Evolutionary conservation across 2,888 invertebrate genomes (phyloP), one percentile per base, ranked within the genome.

Genomic region (Kryphioiulus occultus): DNA sequence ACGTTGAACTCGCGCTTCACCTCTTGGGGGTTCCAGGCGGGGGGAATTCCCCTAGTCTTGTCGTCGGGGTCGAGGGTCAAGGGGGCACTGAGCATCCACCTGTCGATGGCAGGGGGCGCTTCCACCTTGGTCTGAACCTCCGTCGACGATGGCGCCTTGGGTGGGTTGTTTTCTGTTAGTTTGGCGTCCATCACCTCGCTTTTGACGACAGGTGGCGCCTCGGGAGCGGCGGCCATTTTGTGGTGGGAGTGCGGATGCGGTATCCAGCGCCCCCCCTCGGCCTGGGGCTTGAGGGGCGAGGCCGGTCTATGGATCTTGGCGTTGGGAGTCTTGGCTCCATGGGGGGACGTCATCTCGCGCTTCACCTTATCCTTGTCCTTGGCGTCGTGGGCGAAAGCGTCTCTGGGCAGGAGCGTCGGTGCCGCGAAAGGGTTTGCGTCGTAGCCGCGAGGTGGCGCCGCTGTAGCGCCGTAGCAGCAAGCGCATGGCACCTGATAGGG

Each of bases 231-330:
- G n/a, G 32, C 10, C 19, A 44, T 53, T 17, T 85, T 87, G 44
- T 68, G 39, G 39, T 53, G 35, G 68, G 85, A 85, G 30, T 87
- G 87, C 1, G 44, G 85, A 22, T 30, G 87, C 5, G 87, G 85
- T 9, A 87, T 85, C 87, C 87, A 87, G 4, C 87, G 85, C 12
- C 87, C 87, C 4, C 84, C 87, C 53, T 85, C 87, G 12, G 47
- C 26, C 39, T 85, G 85, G 17, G 42, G 85, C 42, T 85, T 85
- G 47, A 44, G 7, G 22, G 87, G 78, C 26, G 82, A 30, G n/a
- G 83, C 35, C 53, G 86, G 53, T 17, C 85, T 2, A n/a, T 44
- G 39, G 44, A 30, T 39, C 32, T 15, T 83, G 30, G 26, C 19
- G 2, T 9, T n/a, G 32, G 84, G 84, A 12, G 35, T 42, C 35